Conservation (phyloP, 2,113 vertebrate species). For the Heterotis niloticus region DNA sequence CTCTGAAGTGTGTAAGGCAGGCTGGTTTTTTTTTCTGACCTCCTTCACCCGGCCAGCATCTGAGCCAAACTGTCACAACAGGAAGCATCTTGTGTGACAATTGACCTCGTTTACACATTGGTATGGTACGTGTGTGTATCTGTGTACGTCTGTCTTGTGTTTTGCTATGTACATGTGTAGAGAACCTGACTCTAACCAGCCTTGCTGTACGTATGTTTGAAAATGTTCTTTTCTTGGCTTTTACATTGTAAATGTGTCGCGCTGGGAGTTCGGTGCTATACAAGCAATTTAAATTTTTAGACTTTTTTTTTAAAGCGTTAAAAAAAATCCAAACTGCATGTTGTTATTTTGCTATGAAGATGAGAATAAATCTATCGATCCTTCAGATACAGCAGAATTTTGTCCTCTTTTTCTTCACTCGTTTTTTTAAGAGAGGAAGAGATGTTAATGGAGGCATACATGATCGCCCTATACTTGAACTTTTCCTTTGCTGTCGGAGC, state of each 20-base stretch:
- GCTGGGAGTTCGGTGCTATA: conserved; percentile 15
- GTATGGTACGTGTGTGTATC: conserved; percentile 16
- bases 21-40: neutral
- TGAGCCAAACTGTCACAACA: conserved; percentile 17
- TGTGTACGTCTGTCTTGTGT: conserved; percentile 18
- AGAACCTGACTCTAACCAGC: conserved; percentile 10
- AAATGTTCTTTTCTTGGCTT: neutral
- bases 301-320: conserved; percentile 1
- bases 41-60: neutral
- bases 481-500: neutral
- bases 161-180: neutral
- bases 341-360: conserved; percentile 31
- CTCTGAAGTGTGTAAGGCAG: neutral
- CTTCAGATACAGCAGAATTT: neutral
- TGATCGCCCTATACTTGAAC: neutral
- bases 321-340: conserved; percentile 25
- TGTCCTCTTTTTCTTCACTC: no score
- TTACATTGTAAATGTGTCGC: conserved; percentile 9
- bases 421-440: no score
- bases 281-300: conserved; percentile 23
- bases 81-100: neutral
- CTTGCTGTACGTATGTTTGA: conserved; percentile 10
- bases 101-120: no score
- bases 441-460: neutral
- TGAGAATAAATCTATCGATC: conserved; percentile 16